Evolutionary conservation across 2,888 invertebrate genomes (phyloP), one percentile per base, ranked within the genome.

Genomic region (Dolomedes plantarius): DNA sequence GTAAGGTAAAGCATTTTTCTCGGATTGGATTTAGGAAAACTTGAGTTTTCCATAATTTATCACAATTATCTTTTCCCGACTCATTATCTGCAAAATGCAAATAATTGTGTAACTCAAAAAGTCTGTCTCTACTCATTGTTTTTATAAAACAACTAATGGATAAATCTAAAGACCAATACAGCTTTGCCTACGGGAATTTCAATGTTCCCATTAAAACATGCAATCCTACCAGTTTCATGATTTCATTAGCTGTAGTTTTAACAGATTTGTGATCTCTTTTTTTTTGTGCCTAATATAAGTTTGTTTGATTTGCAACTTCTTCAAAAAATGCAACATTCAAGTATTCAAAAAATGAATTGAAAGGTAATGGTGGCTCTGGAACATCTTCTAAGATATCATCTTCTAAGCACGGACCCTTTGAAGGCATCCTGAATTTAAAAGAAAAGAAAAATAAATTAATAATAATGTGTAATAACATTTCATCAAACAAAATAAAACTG

Each of bases 1-100:
- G 69, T 16, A 50, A 50, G 9, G 9, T 16, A 3, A 50, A 9
- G 28, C 62, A 62, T 27, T 62, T 62, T 23, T 23, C n/a, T 6
- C 27, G 2, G 9, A 62, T 7, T 7, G 3, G 28, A 1, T 62
- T 28, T 23, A 62, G 62, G 27, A 62, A 28, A 9, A 23, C 62
- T 13, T 27, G 62, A 5, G 62, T 27, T 27, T 62, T 62, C 23
- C 13, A 62, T 2, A 62, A 1, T n/a, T 62, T 62, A 28, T 62
- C 62, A n/a, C 16, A 9, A n/a, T 16, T 23, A 19, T 50, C n/a
- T 9, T n/a, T 6, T 9, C 6, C 6, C 6, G n/a, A 7, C 9
- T n/a, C 50, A 62, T 62, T 62, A 62, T 62, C n/a, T 9, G 23
- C n/a, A 62, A 62, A 62, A n/a, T 62, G 27, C 62, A 62, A 19